Percentiles rank a stretch among this genome's conserved stretches.
phyloP scores from a whole-genome alignment of 2,888 invertebrate genomes.

The Hydrotaea diabolus region DNA sequence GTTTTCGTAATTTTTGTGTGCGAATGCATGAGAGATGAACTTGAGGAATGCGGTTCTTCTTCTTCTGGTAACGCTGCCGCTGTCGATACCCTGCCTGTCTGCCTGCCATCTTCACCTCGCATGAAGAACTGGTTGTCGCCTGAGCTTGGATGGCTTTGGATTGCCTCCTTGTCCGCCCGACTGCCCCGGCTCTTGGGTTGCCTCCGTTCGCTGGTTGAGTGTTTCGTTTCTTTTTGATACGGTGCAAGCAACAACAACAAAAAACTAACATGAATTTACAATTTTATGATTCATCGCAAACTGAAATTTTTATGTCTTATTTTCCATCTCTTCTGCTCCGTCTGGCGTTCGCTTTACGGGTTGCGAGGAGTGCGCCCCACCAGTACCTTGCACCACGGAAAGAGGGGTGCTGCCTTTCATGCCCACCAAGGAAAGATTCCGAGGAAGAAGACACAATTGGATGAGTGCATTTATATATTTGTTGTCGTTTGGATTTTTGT shows the following conservation, averaged over 20 bases:
- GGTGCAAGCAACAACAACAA: background rate
- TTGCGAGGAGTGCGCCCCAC: background rate
- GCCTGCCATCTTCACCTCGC: slow-evolving; percentile 33
- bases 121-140: slow-evolving; percentile 57
- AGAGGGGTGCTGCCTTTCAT: background rate
- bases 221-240: slow-evolving; percentile 42
- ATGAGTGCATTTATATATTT: slow-evolving; percentile 22
- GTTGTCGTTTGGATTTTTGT: slow-evolving; percentile 6
- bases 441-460: background rate
- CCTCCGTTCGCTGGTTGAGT: slow-evolving; percentile 15
- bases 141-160: slow-evolving; percentile 40
- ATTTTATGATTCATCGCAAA: slow-evolving; percentile 68
- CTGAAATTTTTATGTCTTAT: slow-evolving; percentile 65
- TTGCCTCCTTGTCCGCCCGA: slow-evolving; percentile 22
- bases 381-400: background rate
- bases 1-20: slow-evolving; percentile 31
- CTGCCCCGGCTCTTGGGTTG: slow-evolving; percentile 8
- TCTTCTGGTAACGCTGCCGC: slow-evolving; percentile 40
- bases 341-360: slow-evolving; percentile 24
- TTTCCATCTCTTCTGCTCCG: slow-evolving; percentile 43
- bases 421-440: background rate
- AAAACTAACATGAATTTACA: slow-evolving; percentile 61
- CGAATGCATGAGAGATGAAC: slow-evolving; percentile 60
- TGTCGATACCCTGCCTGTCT: background rate
- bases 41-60: slow-evolving; percentile 64